Evolutionary conservation across 2,888 invertebrate genomes (phyloP).

Genomic region (Corythucha ciliata): DNA sequence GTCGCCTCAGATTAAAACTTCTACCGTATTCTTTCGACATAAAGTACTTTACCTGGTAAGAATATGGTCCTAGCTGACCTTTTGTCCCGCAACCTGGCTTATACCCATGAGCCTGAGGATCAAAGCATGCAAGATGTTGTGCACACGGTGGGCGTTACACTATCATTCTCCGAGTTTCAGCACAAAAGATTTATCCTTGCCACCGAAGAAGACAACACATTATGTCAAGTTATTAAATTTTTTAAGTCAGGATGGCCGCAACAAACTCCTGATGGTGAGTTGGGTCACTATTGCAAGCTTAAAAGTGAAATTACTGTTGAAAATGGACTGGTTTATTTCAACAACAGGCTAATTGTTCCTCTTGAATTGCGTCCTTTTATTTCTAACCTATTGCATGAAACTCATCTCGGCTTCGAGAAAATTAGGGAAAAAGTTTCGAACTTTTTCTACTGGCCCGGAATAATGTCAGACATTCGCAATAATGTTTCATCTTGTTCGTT

Average conservation of each 20-base stretch:
- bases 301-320: not conserved
- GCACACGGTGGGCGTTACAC: not conserved
- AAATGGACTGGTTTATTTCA: not conserved
- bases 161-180: too few species aligned
- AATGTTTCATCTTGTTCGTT: not conserved
- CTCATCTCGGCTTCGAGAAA: not conserved
- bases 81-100: not conserved
- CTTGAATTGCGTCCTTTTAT: not conserved
- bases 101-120: not conserved
- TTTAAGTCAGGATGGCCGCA: too few species aligned
- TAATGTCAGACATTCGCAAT: not conserved
- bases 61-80: conserved; percentile 1
- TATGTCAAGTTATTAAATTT: too few species aligned
- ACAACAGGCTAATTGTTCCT: not conserved
- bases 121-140: not conserved
- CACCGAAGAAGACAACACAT: not conserved
- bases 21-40: not conserved
- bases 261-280: too few species aligned
- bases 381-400: not conserved
- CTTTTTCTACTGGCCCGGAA: not conserved
- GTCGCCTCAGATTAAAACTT: not conserved
- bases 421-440: not conserved
- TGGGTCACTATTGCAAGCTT: not conserved
- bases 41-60: not conserved
- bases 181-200: too few species aligned